These are phyloP conservation scores for Damaliscus lunatus DNA, from an alignment of 2,113 vertebrate species.

Conservation along the genomic window DNA sequence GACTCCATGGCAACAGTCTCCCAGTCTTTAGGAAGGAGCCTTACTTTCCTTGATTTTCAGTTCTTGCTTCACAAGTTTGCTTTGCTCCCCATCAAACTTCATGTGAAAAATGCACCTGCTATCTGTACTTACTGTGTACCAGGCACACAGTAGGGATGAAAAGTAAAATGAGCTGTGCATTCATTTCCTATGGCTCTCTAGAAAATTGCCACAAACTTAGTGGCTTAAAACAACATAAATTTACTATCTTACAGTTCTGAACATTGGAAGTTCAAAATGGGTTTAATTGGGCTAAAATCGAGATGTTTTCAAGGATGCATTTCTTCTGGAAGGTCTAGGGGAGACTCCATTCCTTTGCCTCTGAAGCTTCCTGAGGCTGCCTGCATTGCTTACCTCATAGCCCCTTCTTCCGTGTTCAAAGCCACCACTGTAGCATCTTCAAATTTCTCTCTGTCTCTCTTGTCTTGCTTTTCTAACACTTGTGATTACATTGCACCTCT, in stretches of 20 bases:
- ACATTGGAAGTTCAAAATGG: neutral
- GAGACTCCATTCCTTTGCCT: neutral
- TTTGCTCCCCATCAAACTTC: neutral
- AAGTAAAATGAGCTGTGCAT: neutral
- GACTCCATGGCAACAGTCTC: neutral
- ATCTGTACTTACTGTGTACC: neutral
- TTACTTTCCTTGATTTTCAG: neutral
- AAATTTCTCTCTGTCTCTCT: neutral
- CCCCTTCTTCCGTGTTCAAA: neutral
- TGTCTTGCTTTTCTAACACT: neutral
- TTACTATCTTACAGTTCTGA: neutral
- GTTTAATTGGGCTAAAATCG: neutral
- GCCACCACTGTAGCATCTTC: neutral
- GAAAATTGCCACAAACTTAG: neutral
- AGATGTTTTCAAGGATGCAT: neutral
- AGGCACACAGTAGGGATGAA: neutral
- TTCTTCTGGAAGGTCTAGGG: neutral
- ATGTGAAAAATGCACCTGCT: neutral
- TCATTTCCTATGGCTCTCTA: neutral
- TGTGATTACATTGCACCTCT: neutral
- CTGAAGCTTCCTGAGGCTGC: neutral
- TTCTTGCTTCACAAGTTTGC: neutral
- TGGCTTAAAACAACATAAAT: neutral
- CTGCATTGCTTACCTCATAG: neutral
- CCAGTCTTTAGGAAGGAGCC: neutral